A percentile compares a stretch with the other conserved stretches of the same genome.
Evolutionary conservation across 2,113 vertebrate species (phyloP).

Genomic region (Apistogramma diplotaenia): DNA sequence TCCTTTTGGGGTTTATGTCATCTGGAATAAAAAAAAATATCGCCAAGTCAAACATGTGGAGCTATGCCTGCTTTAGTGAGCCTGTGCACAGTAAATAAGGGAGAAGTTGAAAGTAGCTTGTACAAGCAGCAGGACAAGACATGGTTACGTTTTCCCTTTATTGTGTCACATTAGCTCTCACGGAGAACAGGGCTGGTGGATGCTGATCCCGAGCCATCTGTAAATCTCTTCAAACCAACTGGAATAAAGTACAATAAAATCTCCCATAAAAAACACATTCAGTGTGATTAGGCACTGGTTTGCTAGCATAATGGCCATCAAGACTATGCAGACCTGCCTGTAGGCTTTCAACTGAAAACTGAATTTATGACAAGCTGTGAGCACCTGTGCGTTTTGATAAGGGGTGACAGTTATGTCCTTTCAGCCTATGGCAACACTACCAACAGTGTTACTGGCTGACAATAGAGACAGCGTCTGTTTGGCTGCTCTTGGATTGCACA

Average conservation of each 20-base stretch:
- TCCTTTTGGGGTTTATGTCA: neutral
- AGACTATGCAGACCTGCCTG: neutral
- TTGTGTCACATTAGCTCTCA: too few species aligned
- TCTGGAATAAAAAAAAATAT: accelerated
- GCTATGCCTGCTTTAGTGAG: neutral
- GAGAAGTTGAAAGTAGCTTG: neutral
- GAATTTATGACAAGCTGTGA: neutral
- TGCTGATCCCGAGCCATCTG: neutral
- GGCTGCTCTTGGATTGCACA: neutral
- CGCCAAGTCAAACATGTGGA: neutral
- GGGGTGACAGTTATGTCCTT: neutral
- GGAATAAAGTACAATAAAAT: neutral
- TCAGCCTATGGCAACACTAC: neutral
- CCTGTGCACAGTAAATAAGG: neutral
- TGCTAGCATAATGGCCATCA: neutral
- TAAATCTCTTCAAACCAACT: neutral
- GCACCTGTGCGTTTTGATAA: neutral
- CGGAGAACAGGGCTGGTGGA: neutral
- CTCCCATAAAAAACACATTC: neutral
- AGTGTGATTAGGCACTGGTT: neutral
- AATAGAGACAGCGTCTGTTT: neutral
- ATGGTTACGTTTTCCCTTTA: neutral
- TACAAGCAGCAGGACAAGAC: neutral
- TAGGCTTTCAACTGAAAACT: neutral
- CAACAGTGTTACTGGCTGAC: neutral